Conservation (phyloP, 2,113 vertebrate species). For the Barbus barbus region DNA sequence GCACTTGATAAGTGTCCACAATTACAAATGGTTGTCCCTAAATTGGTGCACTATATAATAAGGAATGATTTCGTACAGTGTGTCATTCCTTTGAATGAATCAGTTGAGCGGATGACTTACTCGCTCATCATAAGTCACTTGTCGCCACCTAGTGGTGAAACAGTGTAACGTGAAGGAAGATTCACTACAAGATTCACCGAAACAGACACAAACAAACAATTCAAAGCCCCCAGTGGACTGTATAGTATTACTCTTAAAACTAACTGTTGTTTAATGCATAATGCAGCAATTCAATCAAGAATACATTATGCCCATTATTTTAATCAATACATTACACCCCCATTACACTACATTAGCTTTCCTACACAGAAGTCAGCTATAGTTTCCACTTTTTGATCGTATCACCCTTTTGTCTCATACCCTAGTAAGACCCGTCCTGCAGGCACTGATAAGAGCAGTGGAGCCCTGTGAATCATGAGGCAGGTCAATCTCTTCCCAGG, state of each 20-base stretch:
- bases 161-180: not conserved
- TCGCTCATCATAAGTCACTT: not conserved
- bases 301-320: not conserved
- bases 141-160: not conserved
- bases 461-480: conserved; percentile 47
- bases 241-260: not conserved
- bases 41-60: too few relatives aligned
- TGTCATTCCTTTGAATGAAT: not conserved
- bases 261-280: not conserved
- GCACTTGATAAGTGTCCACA: not conserved
- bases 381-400: not conserved
- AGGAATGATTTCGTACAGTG: not conserved
- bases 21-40: not conserved
- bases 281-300: not conserved
- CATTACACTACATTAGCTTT: not conserved
- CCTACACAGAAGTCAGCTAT: not conserved
- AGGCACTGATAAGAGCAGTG: conserved; percentile 61
- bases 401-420: conserved; percentile 49
- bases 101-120: not conserved
- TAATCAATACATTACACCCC: not conserved
- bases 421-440: conserved; percentile 54
- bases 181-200: not conserved
- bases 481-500: conserved; percentile 42
- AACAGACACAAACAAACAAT: not conserved
- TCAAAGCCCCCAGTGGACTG: not conserved